These are phyloP conservation scores for Luffia ferchaultella DNA, from an alignment of 2,888 invertebrate genomes.

Conservation along the genomic window DNA sequence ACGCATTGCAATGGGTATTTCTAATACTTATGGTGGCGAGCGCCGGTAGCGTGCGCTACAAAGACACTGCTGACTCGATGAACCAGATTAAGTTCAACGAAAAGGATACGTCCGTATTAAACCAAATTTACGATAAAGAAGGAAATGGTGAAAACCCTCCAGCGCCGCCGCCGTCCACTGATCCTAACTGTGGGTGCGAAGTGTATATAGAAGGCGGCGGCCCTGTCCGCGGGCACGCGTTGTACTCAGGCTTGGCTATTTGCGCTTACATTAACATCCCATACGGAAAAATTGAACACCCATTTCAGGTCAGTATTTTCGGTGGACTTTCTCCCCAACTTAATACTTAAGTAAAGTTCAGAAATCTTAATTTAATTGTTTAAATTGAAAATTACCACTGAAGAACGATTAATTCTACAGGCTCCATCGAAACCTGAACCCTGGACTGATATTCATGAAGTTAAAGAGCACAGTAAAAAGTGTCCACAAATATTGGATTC, in stretches of 20 bases:
- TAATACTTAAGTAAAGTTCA: too few relatives aligned
- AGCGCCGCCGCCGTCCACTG: too few relatives aligned
- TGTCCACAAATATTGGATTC: constrained; percentile 1
- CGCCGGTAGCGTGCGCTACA: too few relatives aligned
- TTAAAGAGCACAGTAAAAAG: not conserved
- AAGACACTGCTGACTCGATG: too few relatives aligned
- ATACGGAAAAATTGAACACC: not conserved
- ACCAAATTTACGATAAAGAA: too few relatives aligned
- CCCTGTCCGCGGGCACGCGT: not conserved
- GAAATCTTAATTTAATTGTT: not conserved
- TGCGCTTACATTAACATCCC: not conserved
- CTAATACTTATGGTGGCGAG: too few relatives aligned
- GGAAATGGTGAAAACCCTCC: too few relatives aligned
- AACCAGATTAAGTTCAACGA: too few relatives aligned
- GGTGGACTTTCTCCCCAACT: too few relatives aligned
- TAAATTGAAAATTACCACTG: not conserved
- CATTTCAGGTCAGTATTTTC: not conserved
- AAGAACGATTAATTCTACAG: not conserved
- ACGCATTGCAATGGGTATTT: too few relatives aligned
- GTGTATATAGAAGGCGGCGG: not conserved
- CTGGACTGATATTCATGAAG: constrained; percentile 1
- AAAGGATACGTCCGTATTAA: too few relatives aligned
- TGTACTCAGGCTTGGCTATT: not conserved
- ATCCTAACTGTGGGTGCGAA: not conserved
- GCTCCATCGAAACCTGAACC: constrained; percentile 1